Evolutionary conservation across 2,888 invertebrate species (phyloP).

Genomic region (Gnatocerus cornutus): DNA sequence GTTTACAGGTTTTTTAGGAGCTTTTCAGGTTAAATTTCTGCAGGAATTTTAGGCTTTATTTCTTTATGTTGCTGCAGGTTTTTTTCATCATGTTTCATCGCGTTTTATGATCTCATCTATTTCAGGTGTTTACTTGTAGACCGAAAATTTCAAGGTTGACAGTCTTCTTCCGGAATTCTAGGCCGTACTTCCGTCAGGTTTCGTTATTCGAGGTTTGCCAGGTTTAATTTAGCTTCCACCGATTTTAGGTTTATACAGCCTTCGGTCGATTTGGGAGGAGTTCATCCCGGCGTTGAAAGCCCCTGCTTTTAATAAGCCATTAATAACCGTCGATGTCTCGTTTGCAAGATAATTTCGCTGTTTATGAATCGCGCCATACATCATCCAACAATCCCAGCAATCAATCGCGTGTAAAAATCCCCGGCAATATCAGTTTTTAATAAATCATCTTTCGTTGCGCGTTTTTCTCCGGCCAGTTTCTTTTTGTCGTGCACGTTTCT

Average conservation of each 20-base stretch:
- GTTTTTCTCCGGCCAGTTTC: neutral
- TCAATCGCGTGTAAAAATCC: conserved; percentile 4
- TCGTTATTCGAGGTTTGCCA: no score
- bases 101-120: no score
- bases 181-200: no score
- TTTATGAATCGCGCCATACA: neutral
- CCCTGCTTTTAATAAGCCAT: neutral
- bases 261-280: neutral
- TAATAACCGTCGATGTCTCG: neutral
- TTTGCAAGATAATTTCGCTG: neutral
- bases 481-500: neutral
- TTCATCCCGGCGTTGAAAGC: neutral
- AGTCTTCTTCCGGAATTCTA: no score
- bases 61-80: no score
- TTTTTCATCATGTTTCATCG: no score
- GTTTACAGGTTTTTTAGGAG: no score
- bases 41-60: no score
- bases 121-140: no score
- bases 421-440: neutral
- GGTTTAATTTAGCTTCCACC: no score
- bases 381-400: conserved; percentile 4
- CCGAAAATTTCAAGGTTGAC: no score
- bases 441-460: neutral
- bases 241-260: neutral
- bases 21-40: no score